A percentile compares a stretch with the other conserved stretches of the same genome.
These are phyloP conservation scores for Aphaenogaster rudis DNA, from an alignment of 1,140 invertebrate genomes.

Conservation along the genomic window DNA sequence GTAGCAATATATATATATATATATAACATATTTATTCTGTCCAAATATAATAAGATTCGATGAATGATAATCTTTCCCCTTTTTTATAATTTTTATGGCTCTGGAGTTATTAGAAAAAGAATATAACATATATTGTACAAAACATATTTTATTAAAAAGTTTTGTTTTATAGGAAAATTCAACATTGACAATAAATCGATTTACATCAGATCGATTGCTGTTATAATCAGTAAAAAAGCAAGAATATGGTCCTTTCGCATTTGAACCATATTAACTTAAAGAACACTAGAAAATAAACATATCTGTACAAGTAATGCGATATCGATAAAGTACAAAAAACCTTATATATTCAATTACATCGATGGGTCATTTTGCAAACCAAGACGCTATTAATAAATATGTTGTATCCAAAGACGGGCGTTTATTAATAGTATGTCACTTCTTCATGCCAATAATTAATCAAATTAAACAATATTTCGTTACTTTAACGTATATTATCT, in stretches of 20 bases:
- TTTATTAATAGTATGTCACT: neutral
- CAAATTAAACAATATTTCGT: slow-evolving; percentile 9
- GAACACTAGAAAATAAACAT: slow-evolving; percentile 19
- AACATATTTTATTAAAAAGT: slow-evolving; percentile 84
- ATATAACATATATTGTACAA: slow-evolving; percentile 70
- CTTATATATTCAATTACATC: slow-evolving; percentile 14
- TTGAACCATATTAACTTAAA: slow-evolving; percentile 19
- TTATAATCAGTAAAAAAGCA: slow-evolving; percentile 34
- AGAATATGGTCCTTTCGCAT: neutral
- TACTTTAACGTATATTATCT: neutral
- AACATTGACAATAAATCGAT: slow-evolving; percentile 77
- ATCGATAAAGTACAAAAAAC: slow-evolving; percentile 31
- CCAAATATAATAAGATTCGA: neutral
- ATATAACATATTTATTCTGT: neutral
- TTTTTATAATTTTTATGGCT: neutral
- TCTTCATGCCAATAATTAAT: neutral
- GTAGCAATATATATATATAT: slow-evolving; percentile 24
- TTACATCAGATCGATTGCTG: slow-evolving; percentile 45
- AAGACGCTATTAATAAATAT: neutral
- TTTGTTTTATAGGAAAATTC: slow-evolving; percentile 77
- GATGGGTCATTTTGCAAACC: neutral
- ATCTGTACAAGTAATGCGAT: slow-evolving; percentile 33
- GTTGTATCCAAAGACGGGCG: neutral
- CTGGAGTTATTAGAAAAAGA: neutral
- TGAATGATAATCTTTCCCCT: neutral